Percentiles rank a stretch among this genome's conserved stretches.
phyloP scores from a whole-genome alignment of 1,140 invertebrate genomes.

The Aphidius ervi region DNA sequence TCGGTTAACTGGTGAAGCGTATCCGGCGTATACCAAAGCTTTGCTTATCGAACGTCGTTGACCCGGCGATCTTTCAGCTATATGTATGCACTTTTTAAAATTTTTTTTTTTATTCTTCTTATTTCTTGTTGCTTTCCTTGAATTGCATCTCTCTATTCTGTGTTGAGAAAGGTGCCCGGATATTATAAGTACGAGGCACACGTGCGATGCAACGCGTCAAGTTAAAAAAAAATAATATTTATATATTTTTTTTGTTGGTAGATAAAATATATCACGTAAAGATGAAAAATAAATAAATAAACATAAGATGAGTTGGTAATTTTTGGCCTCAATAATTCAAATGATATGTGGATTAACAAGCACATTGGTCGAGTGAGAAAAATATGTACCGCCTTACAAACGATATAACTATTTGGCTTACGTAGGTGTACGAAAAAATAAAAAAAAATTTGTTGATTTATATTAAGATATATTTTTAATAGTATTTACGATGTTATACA shows the following conservation, averaged over 20 bases:
- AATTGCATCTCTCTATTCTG: background rate
- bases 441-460: too few species aligned
- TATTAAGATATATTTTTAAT: too few species aligned
- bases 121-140: background rate
- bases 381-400: background rate
- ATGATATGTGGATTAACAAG: background rate
- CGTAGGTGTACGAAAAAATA: too few species aligned
- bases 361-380: background rate
- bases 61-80: constrained; percentile 9
- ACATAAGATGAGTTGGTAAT: background rate
- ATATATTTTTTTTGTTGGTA: too few species aligned
- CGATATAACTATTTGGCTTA: background rate
- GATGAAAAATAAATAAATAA: too few species aligned
- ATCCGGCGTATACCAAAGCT: constrained; percentile 1
- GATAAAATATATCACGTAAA: too few species aligned
- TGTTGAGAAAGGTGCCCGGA: background rate
- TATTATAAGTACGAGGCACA: constrained; percentile 4
- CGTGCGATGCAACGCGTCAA: constrained; percentile 6
- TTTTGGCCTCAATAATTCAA: constrained; percentile 15
- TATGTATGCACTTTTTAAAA: background rate
- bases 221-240: background rate
- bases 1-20: constrained; percentile 13
- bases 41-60: constrained; percentile 14
- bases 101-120: background rate
- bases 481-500: too few species aligned